phyloP scores from a whole-genome alignment of 2,797 vertebrate species.

The Lindbergichthys nudifrons region DNA sequence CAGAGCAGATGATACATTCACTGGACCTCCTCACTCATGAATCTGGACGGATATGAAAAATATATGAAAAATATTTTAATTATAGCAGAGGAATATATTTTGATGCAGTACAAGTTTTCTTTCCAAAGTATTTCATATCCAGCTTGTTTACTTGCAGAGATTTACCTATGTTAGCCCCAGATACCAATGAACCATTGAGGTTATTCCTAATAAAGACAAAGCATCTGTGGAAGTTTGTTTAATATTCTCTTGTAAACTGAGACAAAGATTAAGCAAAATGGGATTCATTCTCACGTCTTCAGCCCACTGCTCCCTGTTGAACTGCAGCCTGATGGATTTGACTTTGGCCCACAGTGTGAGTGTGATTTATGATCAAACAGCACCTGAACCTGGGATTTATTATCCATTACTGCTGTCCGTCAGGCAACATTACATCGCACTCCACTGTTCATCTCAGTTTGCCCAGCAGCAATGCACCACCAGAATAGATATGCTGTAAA shows the following conservation, averaged over 20 bases:
- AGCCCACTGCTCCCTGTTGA: constrained; percentile 62
- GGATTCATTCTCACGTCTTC: constrained; percentile 63
- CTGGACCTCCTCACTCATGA: constrained; percentile 53
- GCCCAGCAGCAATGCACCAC: constrained; percentile 52
- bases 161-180: constrained; percentile 37
- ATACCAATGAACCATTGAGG: constrained; percentile 1
- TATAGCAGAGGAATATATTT: constrained; percentile 37
- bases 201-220: constrained; percentile 44
- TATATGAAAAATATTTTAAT: constrained; percentile 66
- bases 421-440: constrained; percentile 79
- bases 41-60: constrained; percentile 59
- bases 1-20: constrained; percentile 67
- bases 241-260: constrained; percentile 45
- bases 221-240: constrained; percentile 30
- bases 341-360: constrained; percentile 76
- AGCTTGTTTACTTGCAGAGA: constrained; percentile 47
- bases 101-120: constrained; percentile 30
- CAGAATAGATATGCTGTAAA: constrained; percentile 52
- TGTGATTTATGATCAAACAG: constrained; percentile 84
- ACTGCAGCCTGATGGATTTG: constrained; percentile 78
- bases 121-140: constrained; percentile 30
- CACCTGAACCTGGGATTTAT: constrained; percentile 84
- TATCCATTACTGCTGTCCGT: constrained; percentile 82
- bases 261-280: constrained; percentile 68
- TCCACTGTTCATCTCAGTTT: constrained; percentile 73